Evolutionary conservation across 2,888 invertebrate genomes (phyloP).

Genomic region (Pedicia rivosa): DNA sequence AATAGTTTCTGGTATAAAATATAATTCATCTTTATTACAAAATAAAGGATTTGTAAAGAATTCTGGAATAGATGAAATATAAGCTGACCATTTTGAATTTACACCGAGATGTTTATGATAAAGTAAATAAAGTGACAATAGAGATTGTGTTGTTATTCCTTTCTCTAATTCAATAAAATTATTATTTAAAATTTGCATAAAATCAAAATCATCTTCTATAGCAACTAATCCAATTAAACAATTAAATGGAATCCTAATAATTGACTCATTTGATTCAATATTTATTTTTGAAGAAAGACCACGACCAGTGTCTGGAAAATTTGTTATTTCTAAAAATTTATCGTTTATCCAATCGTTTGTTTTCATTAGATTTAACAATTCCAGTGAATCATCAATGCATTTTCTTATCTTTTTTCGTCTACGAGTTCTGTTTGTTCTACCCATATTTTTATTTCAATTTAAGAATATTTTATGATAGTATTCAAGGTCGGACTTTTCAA

Average conservation of each 20-base stretch:
- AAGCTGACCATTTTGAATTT: slow-evolving; percentile 42
- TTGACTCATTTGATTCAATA: slow-evolving; percentile 38
- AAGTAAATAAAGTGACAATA: slow-evolving; percentile 56
- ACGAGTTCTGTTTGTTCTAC: too few species aligned
- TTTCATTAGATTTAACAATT: slow-evolving; percentile 14
- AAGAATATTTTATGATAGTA: too few species aligned
- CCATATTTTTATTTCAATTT: too few species aligned
- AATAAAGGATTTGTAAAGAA: slow-evolving; percentile 53
- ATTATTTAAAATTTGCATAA: slow-evolving; percentile 36
- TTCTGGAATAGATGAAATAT: slow-evolving; percentile 51
- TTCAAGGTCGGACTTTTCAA: too few species aligned
- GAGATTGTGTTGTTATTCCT: slow-evolving; percentile 46
- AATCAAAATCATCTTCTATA: slow-evolving; percentile 35
- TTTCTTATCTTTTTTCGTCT: too few species aligned
- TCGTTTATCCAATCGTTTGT: slow-evolving; percentile 38
- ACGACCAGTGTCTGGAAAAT: slow-evolving; percentile 52
- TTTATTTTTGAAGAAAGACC: slow-evolving; percentile 48
- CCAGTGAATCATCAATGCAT: too few species aligned
- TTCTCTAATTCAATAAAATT: slow-evolving; percentile 17
- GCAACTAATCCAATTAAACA: slow-evolving; percentile 42
- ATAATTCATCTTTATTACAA: slow-evolving; percentile 38
- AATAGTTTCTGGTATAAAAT: slow-evolving; percentile 40
- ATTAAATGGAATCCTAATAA: slow-evolving; percentile 43
- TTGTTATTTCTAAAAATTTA: slow-evolving; percentile 36
- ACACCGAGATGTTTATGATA: slow-evolving; percentile 42